Conservation (phyloP, 1,140 invertebrate genomes). For the Triops cancriformis region DNA sequence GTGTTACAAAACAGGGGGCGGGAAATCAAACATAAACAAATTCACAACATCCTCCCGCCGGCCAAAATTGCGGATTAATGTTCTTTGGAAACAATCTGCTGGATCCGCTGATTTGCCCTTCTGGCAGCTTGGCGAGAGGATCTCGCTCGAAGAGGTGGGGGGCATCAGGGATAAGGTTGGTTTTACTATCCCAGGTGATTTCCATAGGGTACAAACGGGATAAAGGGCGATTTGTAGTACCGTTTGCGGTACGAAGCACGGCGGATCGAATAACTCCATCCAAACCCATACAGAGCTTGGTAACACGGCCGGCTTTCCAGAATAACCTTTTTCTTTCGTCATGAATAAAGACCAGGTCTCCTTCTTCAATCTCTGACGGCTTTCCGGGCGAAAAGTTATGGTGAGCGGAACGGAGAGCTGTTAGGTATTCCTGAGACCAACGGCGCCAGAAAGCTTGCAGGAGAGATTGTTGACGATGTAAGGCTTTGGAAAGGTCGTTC, state of each 20-base stretch:
- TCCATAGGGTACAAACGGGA: slow-evolving; percentile 21
- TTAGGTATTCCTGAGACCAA: slow-evolving; percentile 28
- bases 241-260: background rate
- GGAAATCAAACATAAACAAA: background rate
- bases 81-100: background rate
- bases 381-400: background rate
- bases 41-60: background rate
- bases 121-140: background rate
- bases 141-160: background rate
- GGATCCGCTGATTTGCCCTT: background rate
- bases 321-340: slow-evolving; percentile 13
- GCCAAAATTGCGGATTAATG: background rate
- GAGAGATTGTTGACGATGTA: background rate
- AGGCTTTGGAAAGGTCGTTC: background rate
- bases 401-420: slow-evolving; percentile 16
- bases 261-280: slow-evolving; percentile 19
- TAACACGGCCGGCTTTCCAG: slow-evolving; percentile 18
- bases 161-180: background rate
- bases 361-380: slow-evolving; percentile 11
- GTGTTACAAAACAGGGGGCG: background rate
- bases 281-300: background rate
- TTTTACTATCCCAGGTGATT: background rate
- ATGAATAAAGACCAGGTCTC: slow-evolving; percentile 23
- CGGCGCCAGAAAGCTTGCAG: slow-evolving; percentile 27
- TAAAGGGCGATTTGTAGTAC: slow-evolving; percentile 19